phyloP scores from a whole-genome alignment of 2,888 invertebrate genomes.

The Morpho achilles region DNA sequence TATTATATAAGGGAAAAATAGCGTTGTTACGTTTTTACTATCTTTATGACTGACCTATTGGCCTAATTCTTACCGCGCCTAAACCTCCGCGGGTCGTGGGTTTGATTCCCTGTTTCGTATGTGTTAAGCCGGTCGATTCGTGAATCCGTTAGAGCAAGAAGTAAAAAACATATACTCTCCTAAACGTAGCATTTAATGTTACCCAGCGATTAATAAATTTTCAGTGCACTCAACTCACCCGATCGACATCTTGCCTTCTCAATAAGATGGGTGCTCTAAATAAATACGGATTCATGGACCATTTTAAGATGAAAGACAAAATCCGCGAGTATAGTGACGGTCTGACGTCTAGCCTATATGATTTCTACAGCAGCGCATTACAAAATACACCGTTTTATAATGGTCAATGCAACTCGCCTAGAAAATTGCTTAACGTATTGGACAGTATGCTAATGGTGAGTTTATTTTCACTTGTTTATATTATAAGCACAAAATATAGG shows the following conservation, averaged over 20 bases:
- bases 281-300: constrained; percentile 62
- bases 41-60: too few species aligned
- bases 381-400: constrained; percentile 46
- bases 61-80: too few species aligned
- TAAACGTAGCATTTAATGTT: too few species aligned
- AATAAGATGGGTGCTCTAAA: constrained; percentile 57
- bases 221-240: constrained; percentile 55
- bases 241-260: constrained; percentile 50
- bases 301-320: constrained; percentile 59
- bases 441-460: constrained; percentile 64
- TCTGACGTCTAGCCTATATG: constrained; percentile 38
- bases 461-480: background rate
- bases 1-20: too few species aligned
- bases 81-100: too few species aligned
- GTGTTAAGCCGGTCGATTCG: too few species aligned
- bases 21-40: too few species aligned
- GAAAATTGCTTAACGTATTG: constrained; percentile 57
- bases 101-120: too few species aligned
- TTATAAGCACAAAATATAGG: background rate
- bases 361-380: constrained; percentile 44
- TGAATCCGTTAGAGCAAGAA: too few species aligned
- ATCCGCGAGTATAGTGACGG: constrained; percentile 41
- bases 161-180: too few species aligned
- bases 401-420: constrained; percentile 54
- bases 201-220: constrained; percentile 31